A percentile compares a stretch with the other conserved stretches of the same genome.
These are phyloP conservation scores for Origma solitaria DNA, from an alignment of 2,113 vertebrate species.

Conservation along the genomic window DNA sequence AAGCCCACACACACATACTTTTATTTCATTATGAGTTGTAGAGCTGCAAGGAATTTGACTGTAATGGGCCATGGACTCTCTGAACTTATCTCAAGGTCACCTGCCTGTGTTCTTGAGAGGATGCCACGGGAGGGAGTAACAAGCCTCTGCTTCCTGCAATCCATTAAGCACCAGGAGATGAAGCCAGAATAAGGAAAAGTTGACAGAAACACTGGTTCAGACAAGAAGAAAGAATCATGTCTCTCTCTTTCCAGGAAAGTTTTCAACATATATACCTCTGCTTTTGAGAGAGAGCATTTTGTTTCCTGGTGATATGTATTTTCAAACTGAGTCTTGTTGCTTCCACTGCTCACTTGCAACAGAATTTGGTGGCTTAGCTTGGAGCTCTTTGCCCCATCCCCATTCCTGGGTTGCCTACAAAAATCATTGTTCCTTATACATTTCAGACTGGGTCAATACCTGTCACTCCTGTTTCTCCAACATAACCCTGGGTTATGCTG, in stretches of 20 bases:
- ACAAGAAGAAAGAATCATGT: not conserved
- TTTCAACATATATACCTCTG: not conserved
- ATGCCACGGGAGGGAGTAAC: not conserved
- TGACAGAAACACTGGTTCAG: not conserved
- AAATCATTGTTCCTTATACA: not conserved
- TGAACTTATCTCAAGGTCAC: not conserved
- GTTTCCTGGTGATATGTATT: not conserved
- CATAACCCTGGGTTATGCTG: not conserved
- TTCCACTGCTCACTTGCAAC: not conserved
- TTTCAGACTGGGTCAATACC: not conserved
- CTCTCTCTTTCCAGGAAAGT: not conserved
- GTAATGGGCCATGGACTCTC: accelerated
- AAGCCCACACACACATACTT: not conserved
- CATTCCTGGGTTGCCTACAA: not conserved
- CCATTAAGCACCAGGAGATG: not conserved
- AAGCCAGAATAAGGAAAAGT: not conserved
- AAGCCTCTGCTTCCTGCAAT: not conserved
- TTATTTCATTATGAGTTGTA: not conserved
- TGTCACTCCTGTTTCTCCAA: not conserved
- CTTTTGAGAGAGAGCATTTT: not conserved
- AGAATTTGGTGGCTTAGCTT: not conserved
- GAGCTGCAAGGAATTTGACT: not conserved
- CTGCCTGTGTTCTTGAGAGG: not conserved
- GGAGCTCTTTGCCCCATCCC: not conserved
- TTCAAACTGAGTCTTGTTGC: not conserved